Evolutionary conservation across 2,113 vertebrate genomes (phyloP), one percentile per base, ranked within the genome.

Genomic region (Semicossyphus pulcher): DNA sequence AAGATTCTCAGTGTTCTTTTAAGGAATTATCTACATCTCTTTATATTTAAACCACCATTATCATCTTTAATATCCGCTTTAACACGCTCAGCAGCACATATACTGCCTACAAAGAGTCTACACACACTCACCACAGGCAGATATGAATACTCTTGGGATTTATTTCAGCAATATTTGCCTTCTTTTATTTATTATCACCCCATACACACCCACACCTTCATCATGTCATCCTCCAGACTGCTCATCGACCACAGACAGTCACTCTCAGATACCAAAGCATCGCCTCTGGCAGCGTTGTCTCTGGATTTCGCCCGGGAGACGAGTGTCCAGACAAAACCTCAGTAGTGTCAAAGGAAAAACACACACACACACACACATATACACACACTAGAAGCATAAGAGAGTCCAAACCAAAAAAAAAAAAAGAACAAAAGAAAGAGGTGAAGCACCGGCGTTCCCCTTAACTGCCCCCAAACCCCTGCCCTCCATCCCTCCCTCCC

Each of bases 291-390:
- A 54, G 82, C 86, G 45, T 75, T 78, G 81, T 84, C 86, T 88
- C 86, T 63, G 75, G 68, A 71, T 83, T 44, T 89, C 77, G 84
- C 90, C 81, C 69, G 52, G 72, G 86, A 88, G 85, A 89, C 85
- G 83, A 84, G 89, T 81, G 88, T 91, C 90, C 92, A 90, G 90
- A 93, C 85, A 84, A 91, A 88, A 90, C 89, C 90, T 93, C 91
- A 91, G 88, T 88, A 74, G 76, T 88, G 92, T 91, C 73, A 66
- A 85, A 88, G 81, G 70, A 53, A 83, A 69, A 87, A 60, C 5
- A 32, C 45, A 54, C n/a, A 74, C 58, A 58, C 47, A 71, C 20
- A 72, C 37, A 81, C 42, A 76, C 54, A 72, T 53, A 78, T 60
- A 66, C 31, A 76, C 62, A 74, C 68, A 72, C 39, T 47, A 67